Evolutionary conservation across 2,888 invertebrate genomes (phyloP).

Genomic region (Noctua fimbriata): DNA sequence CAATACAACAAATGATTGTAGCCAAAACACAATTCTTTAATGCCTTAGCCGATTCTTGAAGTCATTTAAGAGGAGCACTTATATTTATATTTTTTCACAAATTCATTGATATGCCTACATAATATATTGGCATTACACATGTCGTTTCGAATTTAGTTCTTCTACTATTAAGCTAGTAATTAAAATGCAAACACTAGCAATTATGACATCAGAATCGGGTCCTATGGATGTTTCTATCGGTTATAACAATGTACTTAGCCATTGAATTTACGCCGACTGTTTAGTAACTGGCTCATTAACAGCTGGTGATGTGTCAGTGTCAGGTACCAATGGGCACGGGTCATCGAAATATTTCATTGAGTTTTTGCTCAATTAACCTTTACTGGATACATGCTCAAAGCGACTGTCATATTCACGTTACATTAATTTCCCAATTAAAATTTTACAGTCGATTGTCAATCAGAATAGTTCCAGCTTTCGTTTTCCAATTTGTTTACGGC

Average conservation of each 20-base stretch:
- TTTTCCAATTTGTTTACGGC: constrained; percentile 9
- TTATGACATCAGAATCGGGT: constrained; percentile 77
- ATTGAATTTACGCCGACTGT: constrained; percentile 77
- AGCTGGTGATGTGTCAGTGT: constrained; percentile 68
- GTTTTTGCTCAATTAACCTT: constrained; percentile 53
- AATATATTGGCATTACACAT: constrained; percentile 36
- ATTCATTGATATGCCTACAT: constrained; percentile 2
- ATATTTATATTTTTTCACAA: background rate
- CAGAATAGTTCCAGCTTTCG: constrained; percentile 1
- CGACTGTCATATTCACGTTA: background rate
- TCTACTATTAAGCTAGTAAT: constrained; percentile 66
- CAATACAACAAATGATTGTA: background rate
- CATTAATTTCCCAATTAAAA: constrained; percentile 11
- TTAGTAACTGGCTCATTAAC: constrained; percentile 79
- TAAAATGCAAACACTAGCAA: constrained; percentile 75
- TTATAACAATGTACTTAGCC: constrained; percentile 77
- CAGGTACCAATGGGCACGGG: constrained; percentile 53
- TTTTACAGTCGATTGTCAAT: constrained; percentile 17
- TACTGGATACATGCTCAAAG: constrained; percentile 7
- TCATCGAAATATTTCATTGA: constrained; percentile 55
- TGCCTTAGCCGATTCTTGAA: background rate
- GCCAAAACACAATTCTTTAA: background rate
- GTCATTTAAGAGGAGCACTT: background rate
- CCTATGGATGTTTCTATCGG: constrained; percentile 72
- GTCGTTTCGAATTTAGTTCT: constrained; percentile 42